Percentiles rank a stretch among this genome's conserved stretches.
These are phyloP conservation scores for Bicyclus anynana DNA, from an alignment of 1,140 invertebrate species.

Conservation along the genomic window DNA sequence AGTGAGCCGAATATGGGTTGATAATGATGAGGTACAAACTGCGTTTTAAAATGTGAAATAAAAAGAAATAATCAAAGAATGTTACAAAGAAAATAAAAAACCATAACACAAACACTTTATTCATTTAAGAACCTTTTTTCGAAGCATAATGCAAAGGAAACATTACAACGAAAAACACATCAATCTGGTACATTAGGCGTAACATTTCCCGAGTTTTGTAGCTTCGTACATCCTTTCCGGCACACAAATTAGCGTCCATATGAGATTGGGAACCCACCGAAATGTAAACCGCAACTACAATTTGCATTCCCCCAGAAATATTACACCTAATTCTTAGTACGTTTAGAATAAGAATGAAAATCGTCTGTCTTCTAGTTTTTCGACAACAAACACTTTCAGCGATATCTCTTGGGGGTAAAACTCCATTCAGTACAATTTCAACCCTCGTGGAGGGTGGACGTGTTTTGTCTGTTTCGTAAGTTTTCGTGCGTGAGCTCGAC, in stretches of 20 bases:
- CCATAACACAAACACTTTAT: background rate
- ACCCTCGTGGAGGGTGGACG: constrained; percentile 17
- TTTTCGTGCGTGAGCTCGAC: constrained; percentile 27
- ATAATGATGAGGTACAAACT: too few relatives aligned
- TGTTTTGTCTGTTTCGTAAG: constrained; percentile 17
- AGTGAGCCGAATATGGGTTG: too few relatives aligned
- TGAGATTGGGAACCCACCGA: constrained; percentile 43
- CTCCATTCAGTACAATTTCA: constrained; percentile 32
- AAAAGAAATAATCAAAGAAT: background rate
- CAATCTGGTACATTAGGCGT: constrained; percentile 38
- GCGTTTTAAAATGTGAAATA: too few relatives aligned
- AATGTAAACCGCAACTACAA: constrained; percentile 34
- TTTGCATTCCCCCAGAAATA: background rate
- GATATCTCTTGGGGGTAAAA: constrained; percentile 27
- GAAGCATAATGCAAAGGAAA: constrained; percentile 17
- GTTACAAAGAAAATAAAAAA: background rate
- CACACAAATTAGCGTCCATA: constrained; percentile 55
- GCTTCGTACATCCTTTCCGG: constrained; percentile 30
- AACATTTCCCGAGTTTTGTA: constrained; percentile 38
- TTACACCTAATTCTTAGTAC: background rate
- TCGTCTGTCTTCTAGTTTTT: constrained; percentile 10
- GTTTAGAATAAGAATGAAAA: constrained; percentile 14
- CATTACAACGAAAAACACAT: constrained; percentile 35
- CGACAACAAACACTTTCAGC: constrained; percentile 23
- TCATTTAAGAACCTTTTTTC: background rate